phyloP scores from a whole-genome alignment of 2,797 vertebrate species.

The Rousettus madagascariensis region DNA sequence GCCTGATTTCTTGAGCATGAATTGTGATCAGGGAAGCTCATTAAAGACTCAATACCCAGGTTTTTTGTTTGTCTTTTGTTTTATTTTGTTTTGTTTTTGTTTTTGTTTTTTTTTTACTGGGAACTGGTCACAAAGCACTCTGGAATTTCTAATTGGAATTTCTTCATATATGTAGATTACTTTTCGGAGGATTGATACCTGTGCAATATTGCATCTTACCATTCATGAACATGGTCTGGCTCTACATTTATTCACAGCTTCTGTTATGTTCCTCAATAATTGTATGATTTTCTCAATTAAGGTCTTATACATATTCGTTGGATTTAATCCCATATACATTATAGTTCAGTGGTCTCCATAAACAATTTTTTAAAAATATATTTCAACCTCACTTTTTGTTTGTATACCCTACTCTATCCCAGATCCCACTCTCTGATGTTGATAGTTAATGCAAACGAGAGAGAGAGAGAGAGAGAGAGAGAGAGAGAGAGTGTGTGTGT shows the following conservation, averaged over 20 bases:
- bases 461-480: too few relatives aligned
- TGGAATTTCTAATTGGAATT: background rate
- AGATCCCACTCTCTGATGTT: background rate
- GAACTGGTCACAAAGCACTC: too few relatives aligned
- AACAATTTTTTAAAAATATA: background rate
- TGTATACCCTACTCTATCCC: background rate
- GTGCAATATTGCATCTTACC: background rate
- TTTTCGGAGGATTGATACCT: background rate
- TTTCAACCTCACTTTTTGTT: background rate
- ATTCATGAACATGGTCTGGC: background rate
- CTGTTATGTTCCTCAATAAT: background rate
- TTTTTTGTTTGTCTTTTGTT: too few relatives aligned
- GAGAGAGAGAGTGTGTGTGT: background rate
- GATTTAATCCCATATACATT: background rate
- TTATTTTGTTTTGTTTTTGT: too few relatives aligned
- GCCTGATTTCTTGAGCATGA: too few relatives aligned
- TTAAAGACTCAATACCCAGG: too few relatives aligned
- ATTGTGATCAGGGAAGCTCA: too few relatives aligned
- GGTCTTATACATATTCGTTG: background rate
- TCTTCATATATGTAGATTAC: background rate
- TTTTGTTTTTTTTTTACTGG: too few relatives aligned
- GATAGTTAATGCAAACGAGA: background rate
- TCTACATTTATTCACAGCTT: background rate
- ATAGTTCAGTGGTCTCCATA: background rate
- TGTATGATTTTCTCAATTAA: background rate